phyloP scores from a whole-genome alignment of 35 echinoderm and acorn worm genomes.

The Heliocidaris tuberculata region DNA sequence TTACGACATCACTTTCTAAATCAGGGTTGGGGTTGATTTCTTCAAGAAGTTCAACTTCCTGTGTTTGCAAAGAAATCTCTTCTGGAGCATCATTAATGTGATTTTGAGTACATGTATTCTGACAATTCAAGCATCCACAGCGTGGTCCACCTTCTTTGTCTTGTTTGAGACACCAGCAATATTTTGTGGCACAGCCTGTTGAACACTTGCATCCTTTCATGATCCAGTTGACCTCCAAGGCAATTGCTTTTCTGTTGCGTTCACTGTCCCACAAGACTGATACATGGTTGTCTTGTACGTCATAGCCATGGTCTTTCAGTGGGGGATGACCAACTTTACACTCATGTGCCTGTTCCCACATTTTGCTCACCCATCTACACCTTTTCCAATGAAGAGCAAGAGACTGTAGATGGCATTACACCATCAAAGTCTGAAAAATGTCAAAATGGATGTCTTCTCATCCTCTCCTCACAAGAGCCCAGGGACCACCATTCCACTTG shows the following conservation, averaged over 20 bases:
- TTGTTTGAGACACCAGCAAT: not conserved
- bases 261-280: not conserved
- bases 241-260: not conserved
- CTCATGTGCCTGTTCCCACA: too few relatives aligned
- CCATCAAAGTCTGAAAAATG: not conserved
- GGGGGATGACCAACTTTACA: not conserved
- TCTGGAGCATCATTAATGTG: not conserved
- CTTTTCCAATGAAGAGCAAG: too few relatives aligned
- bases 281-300: not conserved
- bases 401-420: not conserved
- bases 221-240: not conserved
- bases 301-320: not conserved
- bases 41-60: not conserved
- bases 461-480: too few relatives aligned
- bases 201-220: constrained; percentile 1
- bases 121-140: not conserved
- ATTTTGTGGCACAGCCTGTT: not conserved
- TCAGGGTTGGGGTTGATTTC: not conserved
- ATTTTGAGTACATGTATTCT: not conserved
- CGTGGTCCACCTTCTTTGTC: not conserved
- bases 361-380: too few relatives aligned
- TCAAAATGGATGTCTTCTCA: too few relatives aligned
- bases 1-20: not conserved
- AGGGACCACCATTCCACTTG: too few relatives aligned
- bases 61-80: not conserved